These are phyloP conservation scores for Argyrosomus regius DNA, from an alignment of 2,797 vertebrate genomes.

Conservation along the genomic window DNA sequence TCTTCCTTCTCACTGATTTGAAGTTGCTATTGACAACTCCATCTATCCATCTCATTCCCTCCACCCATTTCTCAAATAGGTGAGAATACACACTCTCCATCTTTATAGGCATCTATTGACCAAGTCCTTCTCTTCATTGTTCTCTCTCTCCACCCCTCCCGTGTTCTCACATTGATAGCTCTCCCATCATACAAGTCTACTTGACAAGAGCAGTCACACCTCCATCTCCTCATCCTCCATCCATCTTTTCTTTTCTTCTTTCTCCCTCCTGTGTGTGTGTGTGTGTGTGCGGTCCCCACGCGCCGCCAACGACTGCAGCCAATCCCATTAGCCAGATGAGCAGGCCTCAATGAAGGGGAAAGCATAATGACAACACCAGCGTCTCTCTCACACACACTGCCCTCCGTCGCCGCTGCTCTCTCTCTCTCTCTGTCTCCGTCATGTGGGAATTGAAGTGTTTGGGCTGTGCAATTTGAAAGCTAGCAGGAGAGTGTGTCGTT, in stretches of 20 bases:
- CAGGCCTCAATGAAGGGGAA: constrained; percentile 79
- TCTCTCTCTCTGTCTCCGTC: constrained; percentile 38
- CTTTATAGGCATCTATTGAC: constrained; percentile 33
- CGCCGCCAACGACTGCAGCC: constrained; percentile 67
- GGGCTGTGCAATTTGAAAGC: constrained; percentile 20
- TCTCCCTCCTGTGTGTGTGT: constrained; percentile 12
- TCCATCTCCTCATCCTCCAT: constrained; percentile 34
- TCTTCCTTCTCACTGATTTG: constrained; percentile 23
- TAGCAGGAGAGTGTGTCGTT: background rate
- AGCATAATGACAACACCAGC: constrained; percentile 77
- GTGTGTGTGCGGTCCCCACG: constrained; percentile 32
- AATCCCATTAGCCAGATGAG: constrained; percentile 84
- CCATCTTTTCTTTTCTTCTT: constrained; percentile 34
- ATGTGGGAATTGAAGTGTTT: constrained; percentile 34
- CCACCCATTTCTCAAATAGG: constrained; percentile 13
- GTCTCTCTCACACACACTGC: constrained; percentile 42
- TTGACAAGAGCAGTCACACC: constrained; percentile 48
- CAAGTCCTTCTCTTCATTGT: constrained; percentile 7
- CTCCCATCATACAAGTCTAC: constrained; percentile 42
- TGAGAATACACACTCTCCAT: constrained; percentile 1
- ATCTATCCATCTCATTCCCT: constrained; percentile 26
- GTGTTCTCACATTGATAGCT: constrained; percentile 34
- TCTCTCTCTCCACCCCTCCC: constrained; percentile 3
- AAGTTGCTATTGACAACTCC: constrained; percentile 36
- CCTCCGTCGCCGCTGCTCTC: constrained; percentile 10